Percentiles rank a stretch among this genome's conserved stretches.
These are phyloP conservation scores for Solenopsis fugax DNA, from an alignment of 1,140 invertebrate species.

Conservation along the genomic window DNA sequence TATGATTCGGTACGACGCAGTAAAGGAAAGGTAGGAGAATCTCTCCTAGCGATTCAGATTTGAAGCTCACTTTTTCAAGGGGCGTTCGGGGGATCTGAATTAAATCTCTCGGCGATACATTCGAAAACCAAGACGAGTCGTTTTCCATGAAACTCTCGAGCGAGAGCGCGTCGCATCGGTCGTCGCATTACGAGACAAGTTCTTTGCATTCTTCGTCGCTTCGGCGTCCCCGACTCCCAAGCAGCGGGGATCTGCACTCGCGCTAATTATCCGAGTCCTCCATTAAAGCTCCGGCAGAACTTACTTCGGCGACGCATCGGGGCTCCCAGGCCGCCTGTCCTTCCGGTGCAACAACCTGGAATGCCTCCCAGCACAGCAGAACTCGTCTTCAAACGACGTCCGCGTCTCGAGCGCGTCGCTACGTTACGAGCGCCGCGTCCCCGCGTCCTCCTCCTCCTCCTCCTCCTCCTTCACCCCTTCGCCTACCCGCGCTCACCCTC, in stretches of 20 bases:
- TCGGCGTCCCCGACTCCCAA: constrained; percentile 22
- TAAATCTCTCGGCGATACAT: constrained; percentile 19
- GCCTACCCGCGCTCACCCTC: constrained; percentile 42
- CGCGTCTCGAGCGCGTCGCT: constrained; percentile 63
- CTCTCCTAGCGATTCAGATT: neutral
- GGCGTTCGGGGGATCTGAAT: neutral
- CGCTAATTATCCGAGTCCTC: constrained; percentile 69
- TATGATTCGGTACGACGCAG: neutral
- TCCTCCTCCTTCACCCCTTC: neutral
- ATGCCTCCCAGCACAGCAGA: constrained; percentile 63
- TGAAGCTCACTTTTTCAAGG: neutral
- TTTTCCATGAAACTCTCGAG: constrained; percentile 15
- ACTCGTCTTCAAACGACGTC: constrained; percentile 64
- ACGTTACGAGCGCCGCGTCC: constrained; percentile 58
- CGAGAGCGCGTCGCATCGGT: neutral
- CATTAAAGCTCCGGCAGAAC: constrained; percentile 56
- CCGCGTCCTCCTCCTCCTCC: constrained; percentile 10
- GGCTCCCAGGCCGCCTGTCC: constrained; percentile 62
- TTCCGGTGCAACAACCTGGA: constrained; percentile 71
- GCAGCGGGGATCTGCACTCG: constrained; percentile 52
- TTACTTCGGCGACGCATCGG: constrained; percentile 55
- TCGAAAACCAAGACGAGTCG: neutral
- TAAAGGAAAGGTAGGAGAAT: neutral
- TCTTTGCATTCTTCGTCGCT: constrained; percentile 54
- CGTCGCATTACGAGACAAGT: constrained; percentile 47